Conservation (phyloP, 2,888 invertebrate species). For the Blastobasis adustella region DNA sequence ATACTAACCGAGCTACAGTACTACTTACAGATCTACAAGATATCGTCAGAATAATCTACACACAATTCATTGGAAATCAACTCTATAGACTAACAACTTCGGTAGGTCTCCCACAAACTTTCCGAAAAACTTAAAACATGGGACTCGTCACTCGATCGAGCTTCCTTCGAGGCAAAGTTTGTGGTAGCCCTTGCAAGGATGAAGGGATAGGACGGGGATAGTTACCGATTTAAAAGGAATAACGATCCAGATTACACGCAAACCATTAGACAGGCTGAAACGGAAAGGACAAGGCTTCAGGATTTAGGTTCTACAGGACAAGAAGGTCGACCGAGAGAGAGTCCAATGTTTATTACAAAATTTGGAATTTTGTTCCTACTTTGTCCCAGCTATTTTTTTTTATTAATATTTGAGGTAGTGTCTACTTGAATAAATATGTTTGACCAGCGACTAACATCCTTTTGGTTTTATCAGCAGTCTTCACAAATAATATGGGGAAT, state of each 20-base stretch:
- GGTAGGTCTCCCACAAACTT: constrained; percentile 60
- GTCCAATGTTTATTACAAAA: constrained; percentile 52
- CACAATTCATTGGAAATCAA: too few species aligned
- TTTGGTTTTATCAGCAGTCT: too few species aligned
- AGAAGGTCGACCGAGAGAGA: constrained; percentile 44
- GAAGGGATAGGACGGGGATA: constrained; percentile 37
- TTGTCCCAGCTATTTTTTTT: not conserved
- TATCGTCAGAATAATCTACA: too few species aligned
- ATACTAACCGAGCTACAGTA: too few species aligned
- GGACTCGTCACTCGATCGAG: constrained; percentile 56
- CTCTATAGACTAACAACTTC: too few species aligned
- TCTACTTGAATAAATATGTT: too few species aligned
- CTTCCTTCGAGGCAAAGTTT: constrained; percentile 42
- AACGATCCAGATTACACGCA: constrained; percentile 68
- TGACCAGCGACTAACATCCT: too few species aligned
- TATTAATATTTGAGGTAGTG: too few species aligned
- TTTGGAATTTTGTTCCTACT: constrained; percentile 37
- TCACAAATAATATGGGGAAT: too few species aligned
- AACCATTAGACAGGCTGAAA: constrained; percentile 74
- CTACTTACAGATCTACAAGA: too few species aligned
- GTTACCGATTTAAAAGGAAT: constrained; percentile 60
- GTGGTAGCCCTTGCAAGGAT: constrained; percentile 43
- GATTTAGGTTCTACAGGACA: constrained; percentile 13
- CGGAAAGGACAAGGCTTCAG: constrained; percentile 25
- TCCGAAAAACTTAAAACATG: constrained; percentile 29